These are phyloP conservation scores for Chymomyza fuscimana DNA, from an alignment of 2,888 invertebrate genomes.

Conservation along the genomic window DNA sequence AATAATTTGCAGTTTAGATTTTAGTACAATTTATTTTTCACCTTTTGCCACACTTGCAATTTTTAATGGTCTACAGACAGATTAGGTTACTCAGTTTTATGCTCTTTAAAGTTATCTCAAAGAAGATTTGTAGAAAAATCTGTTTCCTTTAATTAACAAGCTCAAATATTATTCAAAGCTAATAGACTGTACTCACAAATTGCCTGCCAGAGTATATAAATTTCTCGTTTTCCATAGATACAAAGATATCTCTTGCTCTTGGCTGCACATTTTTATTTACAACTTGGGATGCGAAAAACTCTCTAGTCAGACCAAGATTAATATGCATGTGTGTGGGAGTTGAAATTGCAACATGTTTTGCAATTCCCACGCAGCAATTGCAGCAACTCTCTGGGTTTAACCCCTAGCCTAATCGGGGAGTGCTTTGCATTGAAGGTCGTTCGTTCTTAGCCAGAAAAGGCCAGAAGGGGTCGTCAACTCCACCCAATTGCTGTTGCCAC, in stretches of 20 bases:
- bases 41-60: no score
- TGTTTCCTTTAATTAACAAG: background rate
- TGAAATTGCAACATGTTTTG: conserved; percentile 53
- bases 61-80: no score
- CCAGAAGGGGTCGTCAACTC: conserved; percentile 33
- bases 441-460: background rate
- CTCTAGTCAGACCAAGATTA: conserved; percentile 22
- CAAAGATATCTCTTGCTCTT: background rate
- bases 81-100: no score
- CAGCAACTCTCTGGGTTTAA: background rate
- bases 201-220: background rate
- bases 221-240: background rate
- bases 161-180: background rate
- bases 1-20: no score
- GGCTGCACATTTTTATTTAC: conserved; percentile 8
- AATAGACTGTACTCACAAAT: background rate
- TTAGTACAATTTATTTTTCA: no score
- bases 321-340: conserved; percentile 11
- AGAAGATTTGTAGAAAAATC: background rate
- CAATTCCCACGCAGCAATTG: conserved; percentile 43
- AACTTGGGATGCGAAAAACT: conserved; percentile 42
- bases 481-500: conserved; percentile 37
- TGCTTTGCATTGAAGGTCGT: conserved; percentile 21
- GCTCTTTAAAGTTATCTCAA: no score
- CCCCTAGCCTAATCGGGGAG: background rate